phyloP scores from a whole-genome alignment of 2,888 invertebrate species.

The Hydrotaea diabolus region DNA sequence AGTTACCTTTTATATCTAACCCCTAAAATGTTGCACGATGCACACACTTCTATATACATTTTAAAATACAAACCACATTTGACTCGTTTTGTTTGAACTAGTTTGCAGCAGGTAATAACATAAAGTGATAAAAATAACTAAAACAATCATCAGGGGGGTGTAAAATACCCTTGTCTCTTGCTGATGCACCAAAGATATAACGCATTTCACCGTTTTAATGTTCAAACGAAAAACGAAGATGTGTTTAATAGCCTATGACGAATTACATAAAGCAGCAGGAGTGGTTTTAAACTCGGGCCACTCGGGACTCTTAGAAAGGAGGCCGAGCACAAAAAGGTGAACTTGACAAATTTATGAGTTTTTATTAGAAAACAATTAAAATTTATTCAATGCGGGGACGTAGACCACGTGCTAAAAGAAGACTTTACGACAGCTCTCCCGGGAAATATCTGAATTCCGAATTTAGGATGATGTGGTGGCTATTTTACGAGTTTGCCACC shows the following conservation, averaged over 20 bases:
- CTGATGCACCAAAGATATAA: slow-evolving; percentile 39
- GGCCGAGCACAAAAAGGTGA: slow-evolving; percentile 7
- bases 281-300: slow-evolving; percentile 24
- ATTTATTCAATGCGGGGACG: slow-evolving; percentile 25
- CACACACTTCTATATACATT: too few relatives aligned
- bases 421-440: slow-evolving; percentile 10
- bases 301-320: neutral
- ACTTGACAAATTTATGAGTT: slow-evolving; percentile 57
- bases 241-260: slow-evolving; percentile 76
- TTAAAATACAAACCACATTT: slow-evolving; percentile 34
- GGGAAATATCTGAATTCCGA: neutral
- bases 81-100: slow-evolving; percentile 24
- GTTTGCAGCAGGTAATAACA: slow-evolving; percentile 53
- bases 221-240: slow-evolving; percentile 45
- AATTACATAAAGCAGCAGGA: slow-evolving; percentile 61
- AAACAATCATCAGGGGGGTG: slow-evolving; percentile 64
- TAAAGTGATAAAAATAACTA: slow-evolving; percentile 54
- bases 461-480: neutral
- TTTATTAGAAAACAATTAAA: slow-evolving; percentile 53
- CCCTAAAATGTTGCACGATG: neutral
- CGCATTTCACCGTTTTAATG: slow-evolving; percentile 39
- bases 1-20: neutral
- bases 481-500: neutral
- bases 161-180: slow-evolving; percentile 29
- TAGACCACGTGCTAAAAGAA: slow-evolving; percentile 53